Percentiles rank a stretch among this genome's conserved stretches.
Evolutionary conservation across 2,888 invertebrate genomes (phyloP).

Genomic region (Monoplex corrugatus): DNA sequence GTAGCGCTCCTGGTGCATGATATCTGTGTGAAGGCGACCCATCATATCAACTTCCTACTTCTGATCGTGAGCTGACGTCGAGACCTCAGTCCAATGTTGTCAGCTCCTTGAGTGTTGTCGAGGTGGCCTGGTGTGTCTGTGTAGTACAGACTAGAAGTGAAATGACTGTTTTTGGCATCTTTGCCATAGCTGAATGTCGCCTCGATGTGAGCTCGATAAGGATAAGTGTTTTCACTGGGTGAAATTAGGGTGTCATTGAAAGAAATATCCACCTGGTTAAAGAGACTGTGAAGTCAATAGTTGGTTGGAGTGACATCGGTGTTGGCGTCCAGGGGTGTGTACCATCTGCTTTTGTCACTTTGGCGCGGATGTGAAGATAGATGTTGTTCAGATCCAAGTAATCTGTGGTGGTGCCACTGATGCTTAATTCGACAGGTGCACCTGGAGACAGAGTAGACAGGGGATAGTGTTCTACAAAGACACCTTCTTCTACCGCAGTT

Average conservation of each 20-base stretch:
- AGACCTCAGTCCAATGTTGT: not conserved
- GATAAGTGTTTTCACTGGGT: constrained; percentile 53
- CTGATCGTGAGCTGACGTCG: not conserved
- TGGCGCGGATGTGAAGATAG: not conserved
- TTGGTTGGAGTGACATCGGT: constrained; percentile 53
- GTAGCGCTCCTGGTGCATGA: constrained; percentile 22
- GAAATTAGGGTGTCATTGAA: constrained; percentile 55
- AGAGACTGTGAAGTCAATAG: constrained; percentile 50
- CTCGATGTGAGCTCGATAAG: constrained; percentile 56
- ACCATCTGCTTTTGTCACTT: not conserved
- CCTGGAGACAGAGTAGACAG: not conserved
- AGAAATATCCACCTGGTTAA: constrained; percentile 54
- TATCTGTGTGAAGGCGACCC: constrained; percentile 11
- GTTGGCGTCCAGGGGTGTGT: too few species aligned
- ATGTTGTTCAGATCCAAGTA: not conserved
- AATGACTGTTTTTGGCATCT: constrained; percentile 22
- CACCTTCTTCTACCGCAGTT: constrained; percentile 5
- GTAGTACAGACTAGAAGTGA: not conserved
- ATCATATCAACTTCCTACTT: not conserved
- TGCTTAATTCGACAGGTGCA: not conserved
- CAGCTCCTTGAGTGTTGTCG: not conserved
- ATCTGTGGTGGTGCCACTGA: not conserved
- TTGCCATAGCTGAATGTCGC: constrained; percentile 44
- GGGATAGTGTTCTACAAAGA: not conserved
- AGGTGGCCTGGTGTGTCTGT: not conserved